Base-by-base conservation (phyloP, 2,797 vertebrate species). In the Coregonus ussuriensis region DNA sequence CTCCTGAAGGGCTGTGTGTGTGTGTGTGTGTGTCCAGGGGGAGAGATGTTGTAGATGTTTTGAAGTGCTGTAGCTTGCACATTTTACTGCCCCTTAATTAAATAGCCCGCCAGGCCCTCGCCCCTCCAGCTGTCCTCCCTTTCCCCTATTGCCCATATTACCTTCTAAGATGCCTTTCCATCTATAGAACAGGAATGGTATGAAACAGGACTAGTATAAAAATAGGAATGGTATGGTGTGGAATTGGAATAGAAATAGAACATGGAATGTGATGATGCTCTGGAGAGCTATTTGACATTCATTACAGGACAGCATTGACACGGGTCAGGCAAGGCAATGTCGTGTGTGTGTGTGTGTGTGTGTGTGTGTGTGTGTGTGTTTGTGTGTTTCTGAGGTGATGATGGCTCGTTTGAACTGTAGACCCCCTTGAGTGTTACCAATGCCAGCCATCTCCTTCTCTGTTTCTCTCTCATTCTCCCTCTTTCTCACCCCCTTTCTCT, bases 371-470 rank as follows among this genome's bases (percentile, higher is more conserved):
- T 83, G 67, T 41, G 66, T 78, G 68, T 81, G 75, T 78, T 63
- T 81, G 75, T 79, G 67, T 72, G 70, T 74, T 74, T 81, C 74
- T 79, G 79, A 33, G 70, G 71, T 33, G 75, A 25, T 33, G 81
- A 87, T 84, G 74, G 84, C 76, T 21, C 76, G 73, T 84, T 86
- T 90, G 81, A 85, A 88, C 87, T 88, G 84, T 83, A 81, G 78
- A 85, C 73, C 77, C 74, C 76, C 80, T 83, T 74, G 83, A 79
- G 47, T 80, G 77, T 79, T 84, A 75, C 74, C 14, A 79, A 75
- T 80, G 69, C 83, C 76, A 75, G 74, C 31, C 4, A 21, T 74
- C 53, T 85, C 72, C 4, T 41, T 75, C 84, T 84, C 47, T 75
- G 81, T 74, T 77, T 75, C 74, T 37, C 29, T 77, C 69, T 67